Conservation (phyloP, 2,888 invertebrate genomes). For the Lithosia quadra region DNA sequence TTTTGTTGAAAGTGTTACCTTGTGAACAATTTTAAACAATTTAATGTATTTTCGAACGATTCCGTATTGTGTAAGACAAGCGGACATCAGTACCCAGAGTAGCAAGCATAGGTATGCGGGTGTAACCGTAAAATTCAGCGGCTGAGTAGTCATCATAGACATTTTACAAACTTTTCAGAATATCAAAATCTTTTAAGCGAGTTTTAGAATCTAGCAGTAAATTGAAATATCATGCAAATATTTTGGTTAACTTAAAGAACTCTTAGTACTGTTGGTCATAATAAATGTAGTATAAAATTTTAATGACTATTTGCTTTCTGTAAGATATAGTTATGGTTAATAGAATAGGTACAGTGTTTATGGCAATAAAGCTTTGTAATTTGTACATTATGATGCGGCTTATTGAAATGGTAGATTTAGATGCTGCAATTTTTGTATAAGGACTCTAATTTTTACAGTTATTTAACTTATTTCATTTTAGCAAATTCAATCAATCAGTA, state of each 20-base stretch:
- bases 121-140: no score
- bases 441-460: background rate
- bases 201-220: no score
- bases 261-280: no score
- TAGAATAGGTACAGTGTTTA: background rate
- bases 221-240: no score
- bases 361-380: background rate
- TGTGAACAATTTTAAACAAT: conserved; percentile 31
- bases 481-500: background rate
- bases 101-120: background rate
- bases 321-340: background rate
- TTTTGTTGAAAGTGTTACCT: conserved; percentile 31
- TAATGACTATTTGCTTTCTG: background rate
- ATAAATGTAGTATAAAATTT: background rate
- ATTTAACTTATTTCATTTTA: background rate
- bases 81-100: conserved; percentile 23
- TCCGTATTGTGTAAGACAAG: conserved; percentile 20
- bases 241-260: background rate
- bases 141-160: no score
- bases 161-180: no score
- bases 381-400: conserved; percentile 4
- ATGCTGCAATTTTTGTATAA: background rate
- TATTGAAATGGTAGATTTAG: background rate
- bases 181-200: no score
- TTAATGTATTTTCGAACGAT: conserved; percentile 37